A percentile compares a stretch with the other conserved stretches of the same genome.
These are phyloP conservation scores for Polypterus senegalus DNA, from an alignment of 2,113 vertebrate species.

Conservation along the genomic window DNA sequence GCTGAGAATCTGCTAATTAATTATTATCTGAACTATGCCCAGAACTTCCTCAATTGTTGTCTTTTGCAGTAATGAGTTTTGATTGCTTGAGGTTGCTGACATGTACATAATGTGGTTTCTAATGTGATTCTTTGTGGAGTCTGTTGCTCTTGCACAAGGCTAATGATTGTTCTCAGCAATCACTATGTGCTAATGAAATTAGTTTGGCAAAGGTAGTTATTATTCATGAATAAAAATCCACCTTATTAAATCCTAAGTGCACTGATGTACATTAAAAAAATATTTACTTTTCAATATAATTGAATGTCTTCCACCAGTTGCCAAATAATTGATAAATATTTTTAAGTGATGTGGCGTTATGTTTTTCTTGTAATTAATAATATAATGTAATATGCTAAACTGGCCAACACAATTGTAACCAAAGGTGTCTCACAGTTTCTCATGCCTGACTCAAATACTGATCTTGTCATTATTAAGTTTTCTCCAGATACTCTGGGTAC, in stretches of 20 bases:
- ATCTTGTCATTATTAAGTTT: too few species aligned
- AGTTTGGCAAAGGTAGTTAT: background rate
- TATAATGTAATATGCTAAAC: too few species aligned
- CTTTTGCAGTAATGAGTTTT: slow-evolving; percentile 22
- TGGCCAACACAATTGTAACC: too few species aligned
- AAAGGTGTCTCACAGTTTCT: too few species aligned
- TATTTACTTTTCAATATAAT: slow-evolving; percentile 5
- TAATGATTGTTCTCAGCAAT: slow-evolving; percentile 6
- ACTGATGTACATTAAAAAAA: background rate
- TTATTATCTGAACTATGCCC: slow-evolving; percentile 11
- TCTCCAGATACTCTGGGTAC: too few species aligned
- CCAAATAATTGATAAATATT: background rate
- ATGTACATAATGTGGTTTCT: background rate
- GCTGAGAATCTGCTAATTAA: slow-evolving; percentile 16
- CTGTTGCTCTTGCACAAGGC: background rate
- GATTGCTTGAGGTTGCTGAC: slow-evolving; percentile 10
- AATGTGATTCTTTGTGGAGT: slow-evolving; percentile 9
- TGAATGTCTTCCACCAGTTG: background rate
- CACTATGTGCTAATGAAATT: slow-evolving; percentile 8
- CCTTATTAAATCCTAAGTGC: background rate
- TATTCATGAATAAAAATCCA: slow-evolving; percentile 3
- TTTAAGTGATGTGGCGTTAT: background rate
- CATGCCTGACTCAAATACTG: too few species aligned
- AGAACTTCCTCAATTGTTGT: slow-evolving; percentile 15
- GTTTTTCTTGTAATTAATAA: background rate